These are phyloP conservation scores for Bacillus rossius DNA, from an alignment of 1,140 invertebrate genomes.

Conservation along the genomic window DNA sequence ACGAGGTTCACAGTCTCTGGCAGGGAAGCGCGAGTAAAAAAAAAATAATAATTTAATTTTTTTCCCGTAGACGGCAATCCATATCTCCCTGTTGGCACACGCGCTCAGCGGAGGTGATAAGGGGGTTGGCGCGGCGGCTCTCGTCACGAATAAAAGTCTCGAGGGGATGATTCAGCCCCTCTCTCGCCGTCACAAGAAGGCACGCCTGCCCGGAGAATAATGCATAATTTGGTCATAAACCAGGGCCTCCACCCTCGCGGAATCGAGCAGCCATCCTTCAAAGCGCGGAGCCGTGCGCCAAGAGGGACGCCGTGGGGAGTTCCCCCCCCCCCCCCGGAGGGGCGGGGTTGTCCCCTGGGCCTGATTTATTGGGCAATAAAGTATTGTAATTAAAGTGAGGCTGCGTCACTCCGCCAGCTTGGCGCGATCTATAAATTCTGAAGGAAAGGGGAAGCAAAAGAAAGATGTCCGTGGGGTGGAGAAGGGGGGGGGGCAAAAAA, in stretches of 20 bases:
- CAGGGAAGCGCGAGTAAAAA: too few species aligned
- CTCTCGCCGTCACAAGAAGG: constrained; percentile 3
- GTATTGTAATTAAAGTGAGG: constrained; percentile 24
- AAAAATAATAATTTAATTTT: too few species aligned
- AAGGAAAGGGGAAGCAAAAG: too few species aligned
- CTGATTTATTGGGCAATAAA: constrained; percentile 29
- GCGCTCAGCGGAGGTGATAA: background rate
- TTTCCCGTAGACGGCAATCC: too few species aligned
- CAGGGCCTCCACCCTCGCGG: constrained; percentile 21
- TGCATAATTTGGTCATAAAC: constrained; percentile 46
- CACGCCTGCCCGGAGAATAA: constrained; percentile 30
- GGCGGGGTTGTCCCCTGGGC: constrained; percentile 20
- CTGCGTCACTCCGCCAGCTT: constrained; percentile 31
- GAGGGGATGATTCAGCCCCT: background rate
- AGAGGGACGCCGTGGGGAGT: background rate
- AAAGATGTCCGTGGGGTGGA: too few species aligned
- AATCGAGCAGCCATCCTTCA: background rate
- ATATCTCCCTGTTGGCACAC: background rate
- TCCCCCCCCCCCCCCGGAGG: constrained; percentile 15
- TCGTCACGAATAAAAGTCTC: background rate
- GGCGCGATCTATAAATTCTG: constrained; percentile 35
- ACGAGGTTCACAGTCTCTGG: too few species aligned
- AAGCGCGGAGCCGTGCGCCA: background rate
- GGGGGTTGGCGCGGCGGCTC: background rate
- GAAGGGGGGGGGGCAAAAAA: too few species aligned